phyloP scores from a whole-genome alignment of 2,888 invertebrate genomes.

The Tetramorium bicarinatum region DNA sequence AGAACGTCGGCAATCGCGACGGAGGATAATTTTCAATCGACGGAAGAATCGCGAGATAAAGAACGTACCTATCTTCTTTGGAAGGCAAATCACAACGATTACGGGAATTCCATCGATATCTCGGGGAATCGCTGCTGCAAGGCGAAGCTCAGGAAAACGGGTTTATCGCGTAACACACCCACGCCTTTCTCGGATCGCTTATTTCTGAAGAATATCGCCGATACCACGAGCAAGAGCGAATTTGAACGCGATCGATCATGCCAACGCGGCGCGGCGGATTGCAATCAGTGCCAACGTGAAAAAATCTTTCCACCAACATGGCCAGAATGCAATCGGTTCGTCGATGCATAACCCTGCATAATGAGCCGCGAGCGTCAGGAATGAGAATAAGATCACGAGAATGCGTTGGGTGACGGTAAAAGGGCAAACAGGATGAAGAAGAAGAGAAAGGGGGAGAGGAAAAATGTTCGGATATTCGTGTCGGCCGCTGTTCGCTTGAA shows the following conservation, averaged over 20 bases:
- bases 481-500: conserved; percentile 50
- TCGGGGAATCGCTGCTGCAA: conserved; percentile 58
- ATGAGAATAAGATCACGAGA: conserved; percentile 66
- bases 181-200: conserved; percentile 62
- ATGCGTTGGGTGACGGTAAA: conserved; percentile 25
- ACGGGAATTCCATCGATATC: conserved; percentile 64
- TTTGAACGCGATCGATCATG: conserved; percentile 57
- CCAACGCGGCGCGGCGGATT: conserved; percentile 58
- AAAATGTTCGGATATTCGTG: conserved; percentile 61
- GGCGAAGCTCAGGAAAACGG: conserved; percentile 54
- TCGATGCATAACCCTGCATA: conserved; percentile 77
- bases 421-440: background rate
- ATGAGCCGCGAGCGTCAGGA: conserved; percentile 67
- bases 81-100: conserved; percentile 71
- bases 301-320: conserved; percentile 38
- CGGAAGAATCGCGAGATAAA: conserved; percentile 62
- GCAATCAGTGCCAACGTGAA: conserved; percentile 34
- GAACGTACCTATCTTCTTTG: conserved; percentile 60
- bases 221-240: conserved; percentile 37
- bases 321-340: conserved; percentile 53
- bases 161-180: conserved; percentile 62
- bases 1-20: conserved; percentile 50
- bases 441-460: conserved; percentile 36
- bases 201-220: conserved; percentile 39
- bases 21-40: conserved; percentile 63